These are phyloP conservation scores for Platyura marginata DNA, from an alignment of 1,140 invertebrate genomes.

Conservation along the genomic window DNA sequence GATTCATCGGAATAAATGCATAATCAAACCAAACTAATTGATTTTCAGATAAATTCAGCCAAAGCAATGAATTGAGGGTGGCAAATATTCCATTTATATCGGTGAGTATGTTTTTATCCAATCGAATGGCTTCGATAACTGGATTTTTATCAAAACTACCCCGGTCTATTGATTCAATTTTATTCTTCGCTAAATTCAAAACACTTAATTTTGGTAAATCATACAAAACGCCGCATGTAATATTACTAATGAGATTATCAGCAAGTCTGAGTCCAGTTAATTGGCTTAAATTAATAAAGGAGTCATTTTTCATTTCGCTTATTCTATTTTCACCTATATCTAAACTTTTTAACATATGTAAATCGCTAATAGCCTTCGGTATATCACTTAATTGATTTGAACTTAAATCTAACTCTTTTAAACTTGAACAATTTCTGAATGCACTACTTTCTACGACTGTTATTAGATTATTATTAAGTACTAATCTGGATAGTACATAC, in stretches of 20 bases:
- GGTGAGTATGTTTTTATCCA: constrained; percentile 60
- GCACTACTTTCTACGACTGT: constrained; percentile 52
- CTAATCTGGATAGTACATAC: constrained; percentile 58
- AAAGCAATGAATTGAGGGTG: constrained; percentile 50
- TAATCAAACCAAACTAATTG: constrained; percentile 66
- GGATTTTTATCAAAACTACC: constrained; percentile 54
- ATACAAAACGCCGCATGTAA: constrained; percentile 48
- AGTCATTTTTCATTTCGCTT: constrained; percentile 48
- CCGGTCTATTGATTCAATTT: constrained; percentile 51
- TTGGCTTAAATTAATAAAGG: constrained; percentile 52
- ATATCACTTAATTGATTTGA: constrained; percentile 56
- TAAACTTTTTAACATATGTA: constrained; percentile 54
- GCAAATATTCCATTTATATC: constrained; percentile 60
- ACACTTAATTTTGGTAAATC: constrained; percentile 55
- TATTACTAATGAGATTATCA: constrained; percentile 60
- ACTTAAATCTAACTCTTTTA: constrained; percentile 65
- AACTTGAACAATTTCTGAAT: constrained; percentile 60
- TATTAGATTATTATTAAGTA: constrained; percentile 58
- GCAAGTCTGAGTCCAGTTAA: constrained; percentile 60
- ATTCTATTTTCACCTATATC: constrained; percentile 70
- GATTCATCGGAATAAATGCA: constrained; percentile 48
- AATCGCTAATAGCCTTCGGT: constrained; percentile 51
- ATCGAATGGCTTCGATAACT: constrained; percentile 56
- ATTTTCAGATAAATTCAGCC: constrained; percentile 74
- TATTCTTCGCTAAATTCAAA: constrained; percentile 67